Base-by-base conservation (phyloP, 1,140 invertebrate genomes). In the Drosophila parvula region DNA sequence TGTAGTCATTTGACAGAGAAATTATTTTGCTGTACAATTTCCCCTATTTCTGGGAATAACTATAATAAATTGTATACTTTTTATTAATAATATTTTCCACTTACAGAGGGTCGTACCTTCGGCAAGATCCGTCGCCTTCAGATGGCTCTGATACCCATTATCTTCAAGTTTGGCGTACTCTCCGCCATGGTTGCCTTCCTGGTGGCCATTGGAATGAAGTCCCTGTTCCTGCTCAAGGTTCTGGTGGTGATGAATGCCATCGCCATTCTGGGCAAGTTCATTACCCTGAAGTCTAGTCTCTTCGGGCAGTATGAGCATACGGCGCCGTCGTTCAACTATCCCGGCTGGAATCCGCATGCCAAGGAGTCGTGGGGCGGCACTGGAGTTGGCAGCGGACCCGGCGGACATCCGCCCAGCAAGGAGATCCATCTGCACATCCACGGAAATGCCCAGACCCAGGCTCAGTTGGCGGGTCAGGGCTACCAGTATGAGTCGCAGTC, bases 161-260 rank as follows among this genome's bases (percentile, higher is more conserved):
- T 93, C 76, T 93, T 92, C 57, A 93, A 93, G 79, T 83, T 93
- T 65, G 93, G 93, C 1, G 92, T 93, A 0, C 93, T 93, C 27
- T 92, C 93, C 0, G 93, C 93, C 12, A 91, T 93, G 62, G 88
- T 93, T 4, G 89, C 79, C 5, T 92, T 92, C 16, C 75, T 93
- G 10, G 91, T 93, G 14, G 89, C 92, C 45, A 83, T 93, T 47
- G 90, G 90, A 3, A 89, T 93, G 77, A 93, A 93, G 59, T 92
- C 91, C 0, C 64, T 93, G 36, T 92, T 93, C 53, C 86, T 93
- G 22, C 91, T 93, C 0, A 92, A 93, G 64, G 68, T 92, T 8
- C 56, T 93, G 4, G 67, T 93, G 0, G 38, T 85, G 4, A 90
- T 92, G 79, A 92, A 92, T 47, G 78, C 81, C 4, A 59, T 83